Evolutionary conservation across 2,113 vertebrate genomes (phyloP), one percentile per base, ranked within the genome.

Genomic region (Vireo altiloquus): DNA sequence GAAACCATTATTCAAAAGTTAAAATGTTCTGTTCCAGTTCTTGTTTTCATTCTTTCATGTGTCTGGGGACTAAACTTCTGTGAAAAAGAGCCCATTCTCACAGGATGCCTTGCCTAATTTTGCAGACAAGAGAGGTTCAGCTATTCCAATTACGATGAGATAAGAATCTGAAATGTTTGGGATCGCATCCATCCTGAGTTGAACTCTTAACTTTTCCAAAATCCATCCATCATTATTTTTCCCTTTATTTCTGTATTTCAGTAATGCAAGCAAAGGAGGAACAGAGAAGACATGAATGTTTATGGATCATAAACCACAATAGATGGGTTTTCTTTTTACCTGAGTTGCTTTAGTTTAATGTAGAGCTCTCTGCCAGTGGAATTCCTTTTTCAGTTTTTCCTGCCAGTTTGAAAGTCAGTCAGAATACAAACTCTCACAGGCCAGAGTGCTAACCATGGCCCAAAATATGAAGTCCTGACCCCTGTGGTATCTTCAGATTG

Each of bases 31-130:
- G 80, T 96, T 96, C 85, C 49, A 49, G 82, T 92, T 90, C 88
- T 95, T 97, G 90, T 96, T 93, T 96, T 95, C 95, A 93, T 96
- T 96, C 93, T 91, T 97, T 79, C 35, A 31, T 82, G 80, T 2
- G 15, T 93, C 95, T 94, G 57, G 94, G 95, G 90, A 96, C 80
- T 90, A 84, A 90, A 92, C 53, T 94, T 82, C 90, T 93, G 23
- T 92, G 90, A 94, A 96, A 95, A 93, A 93, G 91, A 92, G 69
- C 90, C 92, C 94, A 97, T 97, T 97, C 96, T 97, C 96, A 97
- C 94, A 96, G 92, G 93, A 90, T 89, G 74, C 75, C 89, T 95
- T 95, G 95, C 89, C 92, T 96, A 84, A 92, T 94, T 96, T 92
- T 95, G 76, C 94, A 90, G 94, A 95, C 93, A 70, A 93, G 80